Base-by-base conservation (phyloP, 1,140 invertebrate genomes). In the Ladona fulva region DNA sequence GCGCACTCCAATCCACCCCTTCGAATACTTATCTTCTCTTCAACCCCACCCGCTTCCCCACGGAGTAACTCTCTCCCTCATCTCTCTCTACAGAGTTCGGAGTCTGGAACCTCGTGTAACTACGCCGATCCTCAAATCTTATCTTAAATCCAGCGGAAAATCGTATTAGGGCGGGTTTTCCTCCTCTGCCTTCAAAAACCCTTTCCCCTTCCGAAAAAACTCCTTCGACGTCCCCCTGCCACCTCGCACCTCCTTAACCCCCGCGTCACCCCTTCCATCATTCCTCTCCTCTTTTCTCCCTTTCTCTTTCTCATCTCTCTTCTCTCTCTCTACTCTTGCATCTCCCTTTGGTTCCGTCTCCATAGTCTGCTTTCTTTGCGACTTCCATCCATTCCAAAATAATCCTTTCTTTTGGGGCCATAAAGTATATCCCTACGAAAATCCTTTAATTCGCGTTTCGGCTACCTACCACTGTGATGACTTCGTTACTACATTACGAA, bases 131-230 rank as follows among this genome's bases (percentile, higher is more conserved):
- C 44, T 24, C 83, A 84, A 84, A 84, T 85, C 83, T 84, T 84
- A 85, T 85, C 84, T 81, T 83, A 86, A 87, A 86, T 87, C 85
- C 85, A 83, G 83, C 84, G 83, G 85, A 86, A 87, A 87, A 86
- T 86, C 85, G 84, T 85, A 85, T 87, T 86, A 86, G 84, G 81
- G 80, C 81, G 81, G 82, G 25, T 29, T 85, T 86, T 85, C 52
- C 52, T 66, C 52, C 52, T 22, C 52, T 22, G 52, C 52, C 52
- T 66, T 22, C 52, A 22, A 66, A 66, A 66, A 66, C 52, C 52
- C 52, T 66, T 66, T 66, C 52, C 52, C 52, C 52, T 19, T 66
- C 52, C 12, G 22, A 16, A 59, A 42, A 44, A 76, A 77, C 74
- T 24, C 74, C 44, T 76, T 79, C 78, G 37, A 76, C 73, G 74